Base-by-base conservation (phyloP, 2,888 invertebrate species). In the Hedychridium roseum region DNA sequence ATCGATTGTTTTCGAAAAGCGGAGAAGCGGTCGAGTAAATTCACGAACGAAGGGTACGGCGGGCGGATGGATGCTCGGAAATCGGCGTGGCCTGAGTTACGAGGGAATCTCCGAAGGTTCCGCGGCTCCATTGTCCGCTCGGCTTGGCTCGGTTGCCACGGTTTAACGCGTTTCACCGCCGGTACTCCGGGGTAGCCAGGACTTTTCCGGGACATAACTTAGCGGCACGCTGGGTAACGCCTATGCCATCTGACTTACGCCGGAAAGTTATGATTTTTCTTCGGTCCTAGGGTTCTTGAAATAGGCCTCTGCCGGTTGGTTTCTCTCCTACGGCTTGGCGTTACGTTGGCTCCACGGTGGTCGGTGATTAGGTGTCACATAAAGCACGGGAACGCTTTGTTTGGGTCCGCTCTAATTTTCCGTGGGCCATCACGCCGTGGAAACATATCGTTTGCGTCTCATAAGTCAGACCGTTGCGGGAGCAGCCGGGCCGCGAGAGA, bases 351-450 rank as follows among this genome's bases (percentile, higher is more conserved):
- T 34, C 21, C 52, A 21, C 50, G 48, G 34, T 42, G 40, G 30
- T 46, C 56, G 48, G 27, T 57, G 65, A 71, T 70, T 68, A 66
- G 60, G 61, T 73, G 74, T 73, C 74, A 74, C 75, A 73, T 74
- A 75, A 74, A 75, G 52, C 49, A 74, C 43, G 34, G 47, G 52
- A 64, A 64, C 49, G 54, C 64, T 64, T 68, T 71, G 72, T 70
- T 69, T 62, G 56, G 55, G 48, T 30, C 45, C 32, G 47, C 38
- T 59, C 52, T 56, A 61, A 68, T 68, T 68, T 62, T 56, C 53
- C 54, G 14, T 48, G 35, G 43, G 14, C 5, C 32, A 39, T 46
- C 46, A 9, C 23, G 43, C 34, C 49, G 47, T 56, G 59, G 57
- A 65, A 68, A 66, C 64, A 58, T 37, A 50, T 58, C 60, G 50